These are phyloP conservation scores for Alosa sapidissima DNA, from an alignment of 2,797 vertebrate species.

Conservation along the genomic window DNA sequence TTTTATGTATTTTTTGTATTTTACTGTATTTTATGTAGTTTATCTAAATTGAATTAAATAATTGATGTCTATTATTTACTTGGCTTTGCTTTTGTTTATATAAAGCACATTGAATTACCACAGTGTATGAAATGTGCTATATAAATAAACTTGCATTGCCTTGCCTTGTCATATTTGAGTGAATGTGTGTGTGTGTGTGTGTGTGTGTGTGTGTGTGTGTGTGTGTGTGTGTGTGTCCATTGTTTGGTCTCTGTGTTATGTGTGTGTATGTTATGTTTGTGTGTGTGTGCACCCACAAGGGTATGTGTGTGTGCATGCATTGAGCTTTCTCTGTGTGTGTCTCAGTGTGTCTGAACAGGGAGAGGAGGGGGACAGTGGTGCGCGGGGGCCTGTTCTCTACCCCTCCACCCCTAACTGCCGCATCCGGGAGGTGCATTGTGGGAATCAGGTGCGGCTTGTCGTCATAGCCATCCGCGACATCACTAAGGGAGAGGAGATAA, in stretches of 20 bases:
- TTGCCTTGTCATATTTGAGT: no score
- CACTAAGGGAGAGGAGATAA: conserved; percentile 80
- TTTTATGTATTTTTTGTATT: no score
- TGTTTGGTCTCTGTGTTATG: background rate
- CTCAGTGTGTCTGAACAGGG: conserved; percentile 57
- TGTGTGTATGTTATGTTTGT: background rate
- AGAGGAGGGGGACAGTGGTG: conserved; percentile 59
- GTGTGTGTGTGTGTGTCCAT: background rate
- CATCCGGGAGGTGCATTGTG: conserved; percentile 79
- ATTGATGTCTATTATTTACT: no score
- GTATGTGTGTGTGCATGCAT: conserved; percentile 4
- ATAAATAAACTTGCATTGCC: no score
- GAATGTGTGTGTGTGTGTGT: no score
- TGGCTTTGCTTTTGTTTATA: no score
- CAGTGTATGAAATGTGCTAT: no score
- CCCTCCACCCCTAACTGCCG: conserved; percentile 78
- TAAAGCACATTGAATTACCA: no score
- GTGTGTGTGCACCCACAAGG: background rate
- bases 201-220: no score
- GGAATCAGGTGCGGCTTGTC: conserved; percentile 78
- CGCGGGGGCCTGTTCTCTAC: conserved; percentile 50
- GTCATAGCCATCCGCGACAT: conserved; percentile 82
- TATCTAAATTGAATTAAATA: no score
- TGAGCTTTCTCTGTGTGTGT: conserved; percentile 39
- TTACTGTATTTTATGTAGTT: no score